Evolutionary conservation across 2,797 vertebrate species (phyloP).

Genomic region (Lophotriccus pileatus): DNA sequence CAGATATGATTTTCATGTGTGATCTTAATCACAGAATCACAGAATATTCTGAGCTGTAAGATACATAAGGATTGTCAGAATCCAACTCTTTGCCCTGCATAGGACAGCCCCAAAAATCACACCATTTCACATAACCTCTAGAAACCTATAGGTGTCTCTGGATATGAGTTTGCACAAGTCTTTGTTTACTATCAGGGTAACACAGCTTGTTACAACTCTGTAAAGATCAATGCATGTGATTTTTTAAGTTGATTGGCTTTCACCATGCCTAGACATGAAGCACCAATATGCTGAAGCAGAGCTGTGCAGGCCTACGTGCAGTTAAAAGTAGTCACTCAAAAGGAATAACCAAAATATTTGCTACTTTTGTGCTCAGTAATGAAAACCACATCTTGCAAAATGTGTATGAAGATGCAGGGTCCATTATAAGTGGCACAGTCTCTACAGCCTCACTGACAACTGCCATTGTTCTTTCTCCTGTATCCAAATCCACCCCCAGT

Average conservation of each 20-base stretch:
- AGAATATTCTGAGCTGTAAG: background rate
- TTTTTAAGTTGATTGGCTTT: background rate
- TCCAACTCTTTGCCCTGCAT: background rate
- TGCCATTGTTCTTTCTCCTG: background rate
- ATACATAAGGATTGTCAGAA: background rate
- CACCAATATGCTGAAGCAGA: background rate
- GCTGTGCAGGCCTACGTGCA: background rate
- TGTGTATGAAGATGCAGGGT: background rate
- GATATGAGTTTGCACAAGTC: background rate
- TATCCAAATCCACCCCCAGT: background rate
- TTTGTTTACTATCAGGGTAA: background rate
- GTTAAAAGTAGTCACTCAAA: background rate
- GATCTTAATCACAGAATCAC: background rate
- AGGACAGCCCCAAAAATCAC: background rate
- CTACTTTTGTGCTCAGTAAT: background rate
- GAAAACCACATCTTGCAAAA: background rate
- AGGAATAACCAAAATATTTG: background rate
- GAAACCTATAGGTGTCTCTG: background rate
- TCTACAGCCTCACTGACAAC: background rate
- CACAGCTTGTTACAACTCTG: background rate
- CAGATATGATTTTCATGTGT: fast-evolving
- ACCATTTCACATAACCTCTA: background rate
- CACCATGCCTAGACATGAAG: background rate
- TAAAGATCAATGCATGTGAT: background rate
- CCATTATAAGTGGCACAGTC: background rate